Evolutionary conservation across 2,888 invertebrate genomes (phyloP).

Genomic region (Glyphotaelius pellucidus): DNA sequence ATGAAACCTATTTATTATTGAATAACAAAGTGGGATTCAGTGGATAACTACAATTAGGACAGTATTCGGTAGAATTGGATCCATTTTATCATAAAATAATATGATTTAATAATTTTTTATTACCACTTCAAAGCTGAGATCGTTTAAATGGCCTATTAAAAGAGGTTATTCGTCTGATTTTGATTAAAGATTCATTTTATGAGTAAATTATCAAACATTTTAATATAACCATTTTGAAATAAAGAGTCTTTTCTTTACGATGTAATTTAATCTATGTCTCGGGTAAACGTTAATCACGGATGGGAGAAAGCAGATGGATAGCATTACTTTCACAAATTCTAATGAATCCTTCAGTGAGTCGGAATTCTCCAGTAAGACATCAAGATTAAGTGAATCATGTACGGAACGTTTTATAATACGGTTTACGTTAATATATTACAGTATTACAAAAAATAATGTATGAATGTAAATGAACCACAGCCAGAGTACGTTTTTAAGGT

Average conservation of each 20-base stretch:
- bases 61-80: background rate
- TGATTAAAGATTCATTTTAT: constrained; percentile 51
- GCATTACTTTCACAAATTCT: background rate
- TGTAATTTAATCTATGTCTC: constrained; percentile 57
- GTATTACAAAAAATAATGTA: background rate
- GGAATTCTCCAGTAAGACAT: background rate
- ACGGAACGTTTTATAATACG: too few species aligned
- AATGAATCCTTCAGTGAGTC: background rate
- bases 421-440: background rate
- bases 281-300: constrained; percentile 14
- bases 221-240: constrained; percentile 22
- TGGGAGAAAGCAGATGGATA: background rate
- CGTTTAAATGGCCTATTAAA: constrained; percentile 36
- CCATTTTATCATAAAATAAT: background rate
- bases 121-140: constrained; percentile 23
- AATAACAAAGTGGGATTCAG: background rate
- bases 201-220: constrained; percentile 48
- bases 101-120: background rate
- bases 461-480: too few species aligned
- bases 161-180: constrained; percentile 16
- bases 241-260: constrained; percentile 53
- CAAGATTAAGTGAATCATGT: background rate
- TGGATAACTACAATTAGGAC: background rate
- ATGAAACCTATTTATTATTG: background rate
- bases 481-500: too few species aligned